Evolutionary conservation across 2,113 vertebrate species (phyloP).

Genomic region (Nycticryphes semicollaris): DNA sequence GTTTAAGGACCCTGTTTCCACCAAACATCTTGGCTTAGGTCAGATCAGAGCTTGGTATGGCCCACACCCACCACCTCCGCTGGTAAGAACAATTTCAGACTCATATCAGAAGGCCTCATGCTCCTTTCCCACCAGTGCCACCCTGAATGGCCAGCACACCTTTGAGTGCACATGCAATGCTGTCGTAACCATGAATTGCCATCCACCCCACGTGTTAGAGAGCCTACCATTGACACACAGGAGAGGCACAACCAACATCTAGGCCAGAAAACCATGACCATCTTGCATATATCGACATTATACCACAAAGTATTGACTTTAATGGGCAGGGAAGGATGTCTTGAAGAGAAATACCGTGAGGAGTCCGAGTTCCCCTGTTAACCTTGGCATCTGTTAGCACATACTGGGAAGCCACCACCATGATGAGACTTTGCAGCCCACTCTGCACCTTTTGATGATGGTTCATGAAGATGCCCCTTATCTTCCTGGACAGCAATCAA

Average conservation of each 20-base stretch:
- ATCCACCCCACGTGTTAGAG: neutral
- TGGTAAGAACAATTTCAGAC: neutral
- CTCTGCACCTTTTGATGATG: neutral
- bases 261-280: neutral
- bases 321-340: neutral
- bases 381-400: neutral
- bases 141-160: neutral
- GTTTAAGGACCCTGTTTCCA: neutral
- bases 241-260: neutral
- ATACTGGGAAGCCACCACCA: neutral
- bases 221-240: neutral
- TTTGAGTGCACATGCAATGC: neutral
- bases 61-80: neutral
- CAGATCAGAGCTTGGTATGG: neutral
- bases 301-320: neutral
- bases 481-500: neutral
- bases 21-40: neutral
- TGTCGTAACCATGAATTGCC: neutral
- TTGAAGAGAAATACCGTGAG: neutral
- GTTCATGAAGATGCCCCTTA: neutral
- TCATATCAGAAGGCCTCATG: neutral
- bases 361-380: neutral
- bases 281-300: fast-evolving
- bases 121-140: neutral
- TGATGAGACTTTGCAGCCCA: fast-evolving